Base-by-base conservation (phyloP, 1,140 invertebrate genomes). In the Ridgeia piscesae region DNA sequence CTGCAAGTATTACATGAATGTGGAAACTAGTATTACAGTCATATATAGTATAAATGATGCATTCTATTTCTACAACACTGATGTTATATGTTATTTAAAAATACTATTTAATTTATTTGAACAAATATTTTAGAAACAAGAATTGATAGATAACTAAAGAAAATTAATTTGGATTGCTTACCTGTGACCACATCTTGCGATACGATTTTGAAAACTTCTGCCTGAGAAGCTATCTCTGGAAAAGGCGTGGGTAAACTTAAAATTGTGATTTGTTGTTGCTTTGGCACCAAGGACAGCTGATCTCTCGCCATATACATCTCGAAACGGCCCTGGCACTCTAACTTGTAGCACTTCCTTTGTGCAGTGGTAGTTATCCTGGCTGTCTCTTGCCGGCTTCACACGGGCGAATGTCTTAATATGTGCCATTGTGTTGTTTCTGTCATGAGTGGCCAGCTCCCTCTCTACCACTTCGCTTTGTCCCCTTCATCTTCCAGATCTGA, bases 1-100 rank as follows among this genome's bases (percentile, higher is more conserved):
- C 99, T 94, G 91, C 27, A 95, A 94, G 77, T 33, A 89, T 31
- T 33, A 92, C 33, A 90, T 33, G n/a, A n/a, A n/a, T n/a, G n/a
- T n/a, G n/a, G n/a, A n/a, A n/a, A n/a, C n/a, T n/a, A n/a, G n/a
- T n/a, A n/a, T n/a, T n/a, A n/a, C n/a, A n/a, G n/a, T n/a, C n/a
- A n/a, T n/a, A n/a, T n/a, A 42, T 42, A 42, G 4, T 42, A 6
- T 42, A 11, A 6, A 42, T 42, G 42, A 42, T 42, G 42, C 42
- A 42, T 42, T 11, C 11, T 42, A 42, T 42, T 42, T 42, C 4
- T 42, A 42, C 42, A 42, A 42, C 42, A 42, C 11, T 11, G 42
- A 42, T 42, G 4, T 42, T 42, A 42, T 42, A 42, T 6, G 42
- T 42, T 42, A 42, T 42, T 42, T 42, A 42, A 42, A 42, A 6